These are phyloP conservation scores for Cisticola juncidis DNA, from an alignment of 2,113 vertebrate species.

Conservation along the genomic window DNA sequence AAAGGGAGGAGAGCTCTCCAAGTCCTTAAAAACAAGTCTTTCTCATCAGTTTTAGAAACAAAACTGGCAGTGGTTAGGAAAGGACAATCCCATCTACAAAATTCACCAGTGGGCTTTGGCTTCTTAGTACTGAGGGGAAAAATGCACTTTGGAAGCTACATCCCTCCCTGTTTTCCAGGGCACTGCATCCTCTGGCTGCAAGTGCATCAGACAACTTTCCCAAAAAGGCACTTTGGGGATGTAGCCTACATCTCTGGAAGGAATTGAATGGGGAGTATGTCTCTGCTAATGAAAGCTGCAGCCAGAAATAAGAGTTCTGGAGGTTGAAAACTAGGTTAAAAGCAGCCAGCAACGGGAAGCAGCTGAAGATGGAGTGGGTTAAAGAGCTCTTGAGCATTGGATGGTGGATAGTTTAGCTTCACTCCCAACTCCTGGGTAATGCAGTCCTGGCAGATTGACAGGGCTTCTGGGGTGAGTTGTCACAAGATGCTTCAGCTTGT, in stretches of 20 bases:
- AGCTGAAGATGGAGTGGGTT: constrained; percentile 24
- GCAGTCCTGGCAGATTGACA: constrained; percentile 26
- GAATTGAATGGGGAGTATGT: background rate
- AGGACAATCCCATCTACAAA: background rate
- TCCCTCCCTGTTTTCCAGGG: background rate
- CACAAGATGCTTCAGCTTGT: constrained; percentile 1
- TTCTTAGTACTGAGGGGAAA: background rate
- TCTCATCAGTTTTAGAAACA: background rate
- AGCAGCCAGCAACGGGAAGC: background rate
- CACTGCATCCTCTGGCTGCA: background rate
- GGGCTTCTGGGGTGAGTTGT: constrained; percentile 5
- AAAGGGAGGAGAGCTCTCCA: background rate
- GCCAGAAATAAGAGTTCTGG: constrained; percentile 32
- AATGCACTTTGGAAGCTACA: background rate
- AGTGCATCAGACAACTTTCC: background rate
- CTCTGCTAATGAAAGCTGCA: constrained; percentile 29
- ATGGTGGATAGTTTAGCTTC: background rate
- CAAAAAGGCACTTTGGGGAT: constrained; percentile 32
- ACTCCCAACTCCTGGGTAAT: background rate
- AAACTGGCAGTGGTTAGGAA: background rate
- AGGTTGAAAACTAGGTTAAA: constrained; percentile 54
- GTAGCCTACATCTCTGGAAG: constrained; percentile 39
- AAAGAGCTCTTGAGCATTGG: constrained; percentile 4
- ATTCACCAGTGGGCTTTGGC: background rate
- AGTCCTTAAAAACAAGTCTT: background rate